These are phyloP conservation scores for Lasioglossum zephyrum DNA, from an alignment of 2,888 invertebrate genomes.

Conservation along the genomic window DNA sequence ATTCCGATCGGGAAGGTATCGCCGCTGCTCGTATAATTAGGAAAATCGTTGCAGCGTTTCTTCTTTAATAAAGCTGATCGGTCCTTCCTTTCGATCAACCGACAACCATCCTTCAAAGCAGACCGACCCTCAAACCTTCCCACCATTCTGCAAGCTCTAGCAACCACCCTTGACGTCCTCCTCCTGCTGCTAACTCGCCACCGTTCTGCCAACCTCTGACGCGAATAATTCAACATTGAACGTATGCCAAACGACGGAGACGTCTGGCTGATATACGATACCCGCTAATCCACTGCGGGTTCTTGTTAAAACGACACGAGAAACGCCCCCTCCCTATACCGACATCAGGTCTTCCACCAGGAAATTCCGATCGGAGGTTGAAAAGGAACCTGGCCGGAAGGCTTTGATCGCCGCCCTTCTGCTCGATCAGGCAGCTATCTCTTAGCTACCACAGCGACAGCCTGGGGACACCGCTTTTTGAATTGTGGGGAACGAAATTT, in stretches of 20 bases:
- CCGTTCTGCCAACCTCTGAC: background rate
- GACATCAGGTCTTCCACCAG: background rate
- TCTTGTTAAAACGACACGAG: constrained; percentile 19
- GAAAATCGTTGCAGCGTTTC: constrained; percentile 46
- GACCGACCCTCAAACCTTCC: background rate
- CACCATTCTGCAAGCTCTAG: background rate
- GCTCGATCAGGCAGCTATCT: constrained; percentile 14
- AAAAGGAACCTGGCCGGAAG: constrained; percentile 27
- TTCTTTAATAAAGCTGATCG: constrained; percentile 17
- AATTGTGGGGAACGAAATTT: background rate
- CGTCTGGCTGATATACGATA: constrained; percentile 17
- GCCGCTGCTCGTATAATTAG: constrained; percentile 51
- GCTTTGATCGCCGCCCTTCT: constrained; percentile 31
- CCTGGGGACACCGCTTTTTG: background rate
- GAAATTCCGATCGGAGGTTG: constrained; percentile 27
- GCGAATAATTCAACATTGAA: constrained; percentile 61
- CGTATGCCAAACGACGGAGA: constrained; percentile 52
- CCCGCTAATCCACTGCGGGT: constrained; percentile 51
- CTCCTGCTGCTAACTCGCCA: background rate
- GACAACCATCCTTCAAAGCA: background rate
- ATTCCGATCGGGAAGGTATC: constrained; percentile 77
- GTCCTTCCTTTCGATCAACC: background rate
- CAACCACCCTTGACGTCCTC: background rate
- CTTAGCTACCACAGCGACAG: background rate
- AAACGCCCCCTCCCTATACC: background rate